Evolutionary conservation across 2,113 vertebrate genomes (phyloP), one percentile per base, ranked within the genome.

Genomic region (Pachypanchax playfairii): DNA sequence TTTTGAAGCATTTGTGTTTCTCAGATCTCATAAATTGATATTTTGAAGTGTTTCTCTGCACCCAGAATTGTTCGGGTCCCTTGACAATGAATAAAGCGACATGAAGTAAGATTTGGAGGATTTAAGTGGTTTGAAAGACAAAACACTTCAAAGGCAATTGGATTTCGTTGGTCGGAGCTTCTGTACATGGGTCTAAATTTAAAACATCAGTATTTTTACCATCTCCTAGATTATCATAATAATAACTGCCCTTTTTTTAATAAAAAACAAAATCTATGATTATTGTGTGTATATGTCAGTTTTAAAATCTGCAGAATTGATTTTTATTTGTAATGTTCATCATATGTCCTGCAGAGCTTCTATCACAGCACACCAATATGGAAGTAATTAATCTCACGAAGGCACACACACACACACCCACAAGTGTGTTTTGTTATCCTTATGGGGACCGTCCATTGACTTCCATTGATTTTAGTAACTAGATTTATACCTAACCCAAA

Each of bases 321-420:
- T 54, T 54, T 15, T 68, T 38, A 38, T 14, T n/a, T n/a, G n/a
- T n/a, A n/a, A 75, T 53, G 67, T 65, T 75, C 59, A 67, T 52
- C 52, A 28, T 43, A 43, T n/a, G 15, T 46, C 28, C 33, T 24
- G 24, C 41, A 44, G 61, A 79, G 66, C 36, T 58, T 79, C 38
- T 55, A 64, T 28, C 58, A 48, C 69, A 75, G 47, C 24, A 65
- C 65, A 54, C n/a, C n/a, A 70, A 39, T 52, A 71, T 7, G 20
- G 65, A 68, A 67, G 70, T 78, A 81, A 85, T 87, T 79, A 65
- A 84, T 74, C 52, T 74, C 55, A 46, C 35, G 78, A 54, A 73
- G 17, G 17, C 38, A 6, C 38, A 1, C 36, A 14, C 2, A 9
- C 63, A 31, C 26, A 65, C 29, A 42, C 59, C 51, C 36, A 68